These are phyloP conservation scores for Acanthoscelides obtectus DNA, from an alignment of 2,888 invertebrate species.

Conservation along the genomic window DNA sequence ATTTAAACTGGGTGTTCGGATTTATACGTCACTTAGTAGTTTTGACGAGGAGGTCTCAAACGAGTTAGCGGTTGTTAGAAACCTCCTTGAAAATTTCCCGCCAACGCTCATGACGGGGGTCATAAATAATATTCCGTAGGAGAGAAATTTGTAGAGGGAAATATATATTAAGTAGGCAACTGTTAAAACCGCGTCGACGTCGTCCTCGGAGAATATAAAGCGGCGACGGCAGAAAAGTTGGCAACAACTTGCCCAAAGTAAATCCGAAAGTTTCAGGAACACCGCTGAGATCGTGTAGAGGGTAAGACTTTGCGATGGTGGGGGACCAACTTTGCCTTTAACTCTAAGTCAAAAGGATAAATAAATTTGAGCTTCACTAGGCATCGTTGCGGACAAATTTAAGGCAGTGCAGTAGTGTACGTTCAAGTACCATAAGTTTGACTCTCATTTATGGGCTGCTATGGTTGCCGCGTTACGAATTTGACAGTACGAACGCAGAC, in stretches of 20 bases:
- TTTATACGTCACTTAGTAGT: too few species aligned
- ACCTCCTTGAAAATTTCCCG: background rate
- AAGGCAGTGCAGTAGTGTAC: too few species aligned
- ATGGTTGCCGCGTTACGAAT: too few species aligned
- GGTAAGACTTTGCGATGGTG: background rate
- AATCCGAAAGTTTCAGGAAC: conserved; percentile 23
- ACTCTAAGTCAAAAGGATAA: background rate
- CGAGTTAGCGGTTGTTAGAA: conserved; percentile 5
- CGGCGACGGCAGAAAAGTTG: conserved; percentile 26
- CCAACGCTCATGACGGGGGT: background rate
- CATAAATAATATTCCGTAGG: conserved; percentile 22
- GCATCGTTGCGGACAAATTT: too few species aligned
- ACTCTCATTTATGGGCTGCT: too few species aligned
- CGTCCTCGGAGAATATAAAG: conserved; percentile 24
- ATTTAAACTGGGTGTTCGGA: too few species aligned
- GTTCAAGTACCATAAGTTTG: too few species aligned
- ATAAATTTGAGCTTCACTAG: background rate
- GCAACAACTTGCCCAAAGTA: conserved; percentile 21
- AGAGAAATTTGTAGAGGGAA: conserved; percentile 26
- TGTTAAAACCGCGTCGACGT: conserved; percentile 23
- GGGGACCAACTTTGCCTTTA: background rate
- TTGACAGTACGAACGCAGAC: too few species aligned
- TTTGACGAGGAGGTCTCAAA: too few species aligned
- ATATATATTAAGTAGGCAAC: conserved; percentile 29
- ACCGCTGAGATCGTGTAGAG: background rate